These are phyloP conservation scores for Lasioglossum albipes DNA, from an alignment of 1,140 invertebrate genomes.

Conservation along the genomic window DNA sequence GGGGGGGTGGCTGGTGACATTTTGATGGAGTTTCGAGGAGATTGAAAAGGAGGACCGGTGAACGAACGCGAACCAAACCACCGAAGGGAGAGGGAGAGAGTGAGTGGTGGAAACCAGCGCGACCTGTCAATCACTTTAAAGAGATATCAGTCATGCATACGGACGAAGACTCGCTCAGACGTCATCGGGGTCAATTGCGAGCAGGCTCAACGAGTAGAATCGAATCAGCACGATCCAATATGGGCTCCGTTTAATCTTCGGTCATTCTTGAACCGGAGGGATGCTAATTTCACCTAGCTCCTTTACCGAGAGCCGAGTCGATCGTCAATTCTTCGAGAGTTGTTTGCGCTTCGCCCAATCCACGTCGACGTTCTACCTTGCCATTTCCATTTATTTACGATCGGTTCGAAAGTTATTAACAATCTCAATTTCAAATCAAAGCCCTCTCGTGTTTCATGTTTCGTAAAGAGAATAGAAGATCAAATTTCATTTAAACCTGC, in stretches of 20 bases:
- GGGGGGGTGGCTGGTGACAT: neutral
- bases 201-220: constrained; percentile 32
- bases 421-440: too few relatives aligned
- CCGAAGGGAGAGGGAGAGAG: too few relatives aligned
- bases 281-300: constrained; percentile 17
- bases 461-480: too few relatives aligned
- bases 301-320: neutral
- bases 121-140: constrained; percentile 35
- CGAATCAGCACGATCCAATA: constrained; percentile 42
- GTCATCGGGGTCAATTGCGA: constrained; percentile 39
- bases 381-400: neutral
- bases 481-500: too few relatives aligned
- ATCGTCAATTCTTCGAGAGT: neutral
- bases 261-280: neutral
- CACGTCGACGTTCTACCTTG: neutral
- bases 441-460: too few relatives aligned
- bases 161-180: constrained; percentile 29
- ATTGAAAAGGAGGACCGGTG: constrained; percentile 1
- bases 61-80: neutral
- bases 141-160: constrained; percentile 34
- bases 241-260: constrained; percentile 15
- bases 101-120: neutral
- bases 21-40: constrained; percentile 22
- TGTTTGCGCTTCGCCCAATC: neutral
- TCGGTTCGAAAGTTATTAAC: neutral